Evolutionary conservation across 2,113 vertebrate genomes (phyloP), one percentile per base, ranked within the genome.

Genomic region (Epinephelus fuscoguttatus): DNA sequence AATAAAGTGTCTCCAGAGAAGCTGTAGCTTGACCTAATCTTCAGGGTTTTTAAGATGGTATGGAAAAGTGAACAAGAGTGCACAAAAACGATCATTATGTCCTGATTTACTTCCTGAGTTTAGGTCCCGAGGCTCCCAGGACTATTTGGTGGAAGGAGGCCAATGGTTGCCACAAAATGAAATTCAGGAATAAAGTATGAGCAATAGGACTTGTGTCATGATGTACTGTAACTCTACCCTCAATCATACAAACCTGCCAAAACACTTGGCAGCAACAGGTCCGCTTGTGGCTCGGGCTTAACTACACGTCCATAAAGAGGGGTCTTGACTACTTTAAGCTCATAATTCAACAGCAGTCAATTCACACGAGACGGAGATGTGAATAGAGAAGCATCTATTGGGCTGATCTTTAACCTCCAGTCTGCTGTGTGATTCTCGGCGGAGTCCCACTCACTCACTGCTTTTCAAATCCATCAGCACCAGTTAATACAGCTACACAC

Each of bases 401-500:
- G 4, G n/a, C 47, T 87, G 79, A 87, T 84, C 82, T 88, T 74
- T 88, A 67, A 91, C 80, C 88, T 78, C 47, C 57, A 78, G 66
- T 57, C 89, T 78, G 63, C 81, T 23, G 55, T 66, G 73, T 88
- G 81, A 87, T 77, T 60, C 87, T 90, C 74, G 40, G 71, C n/a
- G 57, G 88, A 89, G 72, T 84, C 75, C 62, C 69, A 53, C 71
- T 78, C 66, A 66, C 69, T 52, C 25, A 73, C 59, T 79, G 60
- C 85, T 84, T 87, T 78, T 88, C 68, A 83, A 76, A 91, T 89
- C 89, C 68, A 82, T 89, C 90, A 90, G 79, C 83, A 40, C 40
- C 42, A 71, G 60, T 83, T 85, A 88, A 89, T 85, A 84, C 59
- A 71, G 49, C 62, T 52, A 80, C 78, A 89, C 70, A 70, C 82